Conservation (phyloP, 2,888 invertebrate genomes). For the Heliothis peltigera region DNA sequence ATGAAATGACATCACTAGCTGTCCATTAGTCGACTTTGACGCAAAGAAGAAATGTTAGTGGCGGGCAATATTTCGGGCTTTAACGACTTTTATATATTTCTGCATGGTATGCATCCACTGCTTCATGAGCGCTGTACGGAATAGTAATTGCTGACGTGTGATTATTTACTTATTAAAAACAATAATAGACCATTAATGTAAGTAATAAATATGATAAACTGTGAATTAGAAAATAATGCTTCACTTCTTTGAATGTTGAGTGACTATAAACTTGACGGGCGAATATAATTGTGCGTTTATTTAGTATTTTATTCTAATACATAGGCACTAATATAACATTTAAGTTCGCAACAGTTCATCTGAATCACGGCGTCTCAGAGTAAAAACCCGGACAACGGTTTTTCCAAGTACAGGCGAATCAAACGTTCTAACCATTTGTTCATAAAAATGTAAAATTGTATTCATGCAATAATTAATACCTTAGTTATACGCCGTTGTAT, state of each 20-base stretch:
- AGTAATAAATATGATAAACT: background rate
- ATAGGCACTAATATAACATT: conserved; percentile 33
- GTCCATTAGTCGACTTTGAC: conserved; percentile 25
- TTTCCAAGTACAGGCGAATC: conserved; percentile 61
- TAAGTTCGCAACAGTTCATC: conserved; percentile 60
- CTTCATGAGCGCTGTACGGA: background rate
- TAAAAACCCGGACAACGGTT: conserved; percentile 73
- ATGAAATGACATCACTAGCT: conserved; percentile 49
- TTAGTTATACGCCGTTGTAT: background rate
- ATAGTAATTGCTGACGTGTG: conserved; percentile 3
- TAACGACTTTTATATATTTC: background rate
- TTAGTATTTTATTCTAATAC: conserved; percentile 24
- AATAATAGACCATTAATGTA: background rate
- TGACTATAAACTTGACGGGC: conserved; percentile 11
- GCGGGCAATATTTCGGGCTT: conserved; percentile 4
- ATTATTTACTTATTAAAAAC: conserved; percentile 6
- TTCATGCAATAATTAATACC: conserved; percentile 10
- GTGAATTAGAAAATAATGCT: conserved; percentile 6
- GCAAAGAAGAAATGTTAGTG: conserved; percentile 25
- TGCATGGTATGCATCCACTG: background rate
- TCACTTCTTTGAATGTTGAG: background rate
- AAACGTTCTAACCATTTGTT: conserved; percentile 48
- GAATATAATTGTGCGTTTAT: conserved; percentile 24
- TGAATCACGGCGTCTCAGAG: conserved; percentile 65
- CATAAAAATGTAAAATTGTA: conserved; percentile 38